Evolutionary conservation across 2,888 invertebrate species (phyloP), one percentile per base, ranked within the genome.

Genomic region (Leptinotarsa haldemani): DNA sequence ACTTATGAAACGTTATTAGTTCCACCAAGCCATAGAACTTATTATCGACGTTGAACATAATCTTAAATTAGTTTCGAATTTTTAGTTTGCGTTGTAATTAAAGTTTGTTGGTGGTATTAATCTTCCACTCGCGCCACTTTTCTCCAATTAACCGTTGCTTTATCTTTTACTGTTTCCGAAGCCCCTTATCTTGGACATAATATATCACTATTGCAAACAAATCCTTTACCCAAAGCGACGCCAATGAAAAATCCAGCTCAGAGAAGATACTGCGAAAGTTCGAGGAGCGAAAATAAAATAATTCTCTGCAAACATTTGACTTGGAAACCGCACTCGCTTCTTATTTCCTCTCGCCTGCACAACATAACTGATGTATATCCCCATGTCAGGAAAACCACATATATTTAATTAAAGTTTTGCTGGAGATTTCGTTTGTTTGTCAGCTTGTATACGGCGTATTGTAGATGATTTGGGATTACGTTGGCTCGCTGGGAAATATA

Each of bases 341-440:
- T 72, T 72, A 68, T 68, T 71, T 72, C 53, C 66, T 61, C 15
- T 61, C 25, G 68, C 25, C 70, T 46, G 30, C 50, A 53, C 64
- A 63, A 50, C 52, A 61, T 58, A 67, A 48, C 66, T 30, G 58
- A 47, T 48, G 63, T 61, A 61, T 20, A 22, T 63, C 63, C 48
- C 47, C 47, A 52, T 40, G 72, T 63, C 67, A 68, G 68, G 65
- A 67, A 68, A 64, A 68, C 72, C 67, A 72, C 69, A 61, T 61
- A 69, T 73, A 69, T 73, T 73, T 73, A 73, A 73, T 73, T 73
- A 73, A 72, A 72, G 63, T 73, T 73, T 73, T 69, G 65, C 52
- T 25, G 16, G 47, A 56, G 64, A 64, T 73, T 72, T 73, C 65
- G 58, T 73, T 73, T 73, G 69, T 73, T 73, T 73, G 72, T 72